Conservation (phyloP, 2,113 vertebrate species). For the Nannospalax galili region DNA sequence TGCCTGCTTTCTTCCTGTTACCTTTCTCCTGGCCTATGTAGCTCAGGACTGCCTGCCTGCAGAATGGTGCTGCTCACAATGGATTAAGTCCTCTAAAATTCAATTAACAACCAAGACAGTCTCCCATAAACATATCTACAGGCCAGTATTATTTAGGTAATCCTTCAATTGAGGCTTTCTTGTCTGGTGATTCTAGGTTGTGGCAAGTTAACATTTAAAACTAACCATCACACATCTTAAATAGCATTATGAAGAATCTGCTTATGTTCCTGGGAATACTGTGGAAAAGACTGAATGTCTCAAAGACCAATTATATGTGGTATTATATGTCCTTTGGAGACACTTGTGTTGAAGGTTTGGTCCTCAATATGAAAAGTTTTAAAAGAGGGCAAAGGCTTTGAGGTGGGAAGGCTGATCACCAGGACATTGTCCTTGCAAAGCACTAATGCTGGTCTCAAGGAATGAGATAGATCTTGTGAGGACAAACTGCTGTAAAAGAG, state of each 20-base stretch:
- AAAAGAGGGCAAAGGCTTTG: neutral
- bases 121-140: no score
- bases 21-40: neutral
- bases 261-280: neutral
- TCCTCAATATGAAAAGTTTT: neutral
- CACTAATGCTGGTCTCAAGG: neutral
- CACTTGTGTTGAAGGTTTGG: neutral
- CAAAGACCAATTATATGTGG: accelerated
- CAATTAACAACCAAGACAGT: no score
- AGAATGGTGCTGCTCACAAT: neutral
- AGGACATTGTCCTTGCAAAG: neutral
- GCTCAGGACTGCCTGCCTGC: no score
- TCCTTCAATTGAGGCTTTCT: neutral
- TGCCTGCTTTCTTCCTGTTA: neutral
- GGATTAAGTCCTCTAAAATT: no score
- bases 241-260: neutral
- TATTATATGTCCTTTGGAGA: neutral
- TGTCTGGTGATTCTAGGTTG: neutral
- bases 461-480: neutral
- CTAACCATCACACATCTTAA: neutral
- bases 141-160: neutral
- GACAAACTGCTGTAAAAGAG: neutral
- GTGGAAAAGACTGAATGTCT: neutral
- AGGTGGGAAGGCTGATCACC: neutral
- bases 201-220: neutral